Evolutionary conservation across 1,140 invertebrate genomes (phyloP), one percentile per base, ranked within the genome.

Genomic region (Frieseomelitta varia): DNA sequence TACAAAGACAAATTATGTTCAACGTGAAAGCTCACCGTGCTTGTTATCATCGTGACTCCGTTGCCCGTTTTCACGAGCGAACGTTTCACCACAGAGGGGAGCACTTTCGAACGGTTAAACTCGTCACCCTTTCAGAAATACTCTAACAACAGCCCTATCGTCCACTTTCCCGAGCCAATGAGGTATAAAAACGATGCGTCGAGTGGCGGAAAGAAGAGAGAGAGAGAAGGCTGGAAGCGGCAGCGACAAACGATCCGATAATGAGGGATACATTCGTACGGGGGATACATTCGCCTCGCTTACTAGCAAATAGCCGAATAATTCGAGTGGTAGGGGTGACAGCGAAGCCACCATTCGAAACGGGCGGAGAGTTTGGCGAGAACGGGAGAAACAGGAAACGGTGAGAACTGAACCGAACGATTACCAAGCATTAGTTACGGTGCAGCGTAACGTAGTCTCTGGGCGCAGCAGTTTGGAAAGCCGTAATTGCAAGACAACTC

Each of bases 401-500:
- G 55, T 55, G 81, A 79, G 81, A 79, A 83, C 75, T 71, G 81
- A 71, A 79, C 75, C 53, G 81, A 83, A 71, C 82, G 69, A 84
- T 80, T 84, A 80, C 67, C 68, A 73, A 84, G 69, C 82, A 80
- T 84, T 79, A 79, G 78, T 80, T 79, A 80, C 82, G 69, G 76
- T 15, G 63, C 30, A 65, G 77, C 67, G 75, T 73, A 72, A 73
- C 77, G 30, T 78, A 80, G 77, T 73, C 63, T 79, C 81, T 63
- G 77, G 76, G 58, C 47, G 58, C 76, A 84, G 78, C 82, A 80
- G 68, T 72, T 84, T 84, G 68, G 68, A 84, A 80, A 84, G 82
- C 81, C n/a, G 77, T 73, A 81, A 71, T 65, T 84, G 79, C 87
- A 85, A 88, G 86, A 85, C 83, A 85, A 76, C 78, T 79, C 67